Conservation (phyloP, 2,888 invertebrate genomes). For the Acleris sparsana region DNA sequence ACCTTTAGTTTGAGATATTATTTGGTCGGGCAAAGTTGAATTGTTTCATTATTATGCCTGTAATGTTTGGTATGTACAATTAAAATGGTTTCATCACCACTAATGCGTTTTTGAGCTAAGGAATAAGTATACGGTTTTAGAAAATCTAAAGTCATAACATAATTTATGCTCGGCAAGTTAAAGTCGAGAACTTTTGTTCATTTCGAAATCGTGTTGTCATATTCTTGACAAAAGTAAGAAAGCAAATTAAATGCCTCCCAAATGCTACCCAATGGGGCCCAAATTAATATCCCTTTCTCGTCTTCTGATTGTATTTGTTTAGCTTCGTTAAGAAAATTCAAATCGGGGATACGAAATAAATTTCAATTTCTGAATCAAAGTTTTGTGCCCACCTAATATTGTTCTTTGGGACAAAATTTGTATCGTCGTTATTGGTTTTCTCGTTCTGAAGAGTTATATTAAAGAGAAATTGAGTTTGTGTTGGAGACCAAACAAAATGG, state of each 20-base stretch:
- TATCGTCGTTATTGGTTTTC: slow-evolving; percentile 24
- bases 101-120: no score
- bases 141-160: no score
- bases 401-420: slow-evolving; percentile 32
- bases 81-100: no score
- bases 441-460: slow-evolving; percentile 12
- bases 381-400: slow-evolving; percentile 30
- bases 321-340: slow-evolving; percentile 38
- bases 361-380: slow-evolving; percentile 34
- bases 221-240: slow-evolving; percentile 30
- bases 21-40: slow-evolving; percentile 5
- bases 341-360: slow-evolving; percentile 35
- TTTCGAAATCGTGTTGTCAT: slow-evolving; percentile 28
- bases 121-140: no score
- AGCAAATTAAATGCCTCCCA: slow-evolving; percentile 34
- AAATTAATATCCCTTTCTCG: slow-evolving; percentile 38
- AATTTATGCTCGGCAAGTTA: neutral
- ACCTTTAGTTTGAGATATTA: neutral
- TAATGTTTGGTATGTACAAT: neutral
- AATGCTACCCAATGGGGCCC: slow-evolving; percentile 34
- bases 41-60: neutral
- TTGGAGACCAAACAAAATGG: slow-evolving; percentile 23
- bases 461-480: slow-evolving; percentile 35
- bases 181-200: slow-evolving; percentile 18
- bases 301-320: slow-evolving; percentile 37